These are phyloP conservation scores for Diogma glabrata DNA, from an alignment of 2,888 invertebrate genomes.

Conservation along the genomic window DNA sequence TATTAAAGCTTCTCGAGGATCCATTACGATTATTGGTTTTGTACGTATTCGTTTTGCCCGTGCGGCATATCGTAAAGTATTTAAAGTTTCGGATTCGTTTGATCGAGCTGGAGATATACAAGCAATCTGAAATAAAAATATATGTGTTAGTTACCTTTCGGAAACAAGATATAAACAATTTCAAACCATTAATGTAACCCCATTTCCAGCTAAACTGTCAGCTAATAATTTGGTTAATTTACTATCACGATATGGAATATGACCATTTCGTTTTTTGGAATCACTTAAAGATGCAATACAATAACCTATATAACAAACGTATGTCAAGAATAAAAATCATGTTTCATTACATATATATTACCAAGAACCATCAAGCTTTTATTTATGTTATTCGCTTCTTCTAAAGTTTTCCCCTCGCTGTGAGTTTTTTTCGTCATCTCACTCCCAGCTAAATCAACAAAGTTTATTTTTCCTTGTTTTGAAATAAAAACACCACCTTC, in stretches of 20 bases:
- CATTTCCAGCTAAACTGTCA: conserved; percentile 87
- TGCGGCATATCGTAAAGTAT: conserved; percentile 84
- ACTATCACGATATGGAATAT: conserved; percentile 90
- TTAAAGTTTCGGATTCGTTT: conserved; percentile 77
- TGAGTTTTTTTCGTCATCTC: conserved; percentile 90
- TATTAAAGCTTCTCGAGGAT: conserved; percentile 84
- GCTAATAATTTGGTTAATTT: conserved; percentile 87
- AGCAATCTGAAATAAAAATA: conserved; percentile 57
- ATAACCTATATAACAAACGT: conserved; percentile 54
- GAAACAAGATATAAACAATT: conserved; percentile 1
- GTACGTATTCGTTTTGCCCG: conserved; percentile 86
- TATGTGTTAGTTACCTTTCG: too few species aligned
- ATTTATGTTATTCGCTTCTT: conserved; percentile 94
- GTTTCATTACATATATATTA: conserved; percentile 30
- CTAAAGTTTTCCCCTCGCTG: conserved; percentile 75
- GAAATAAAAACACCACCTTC: conserved; percentile 76
- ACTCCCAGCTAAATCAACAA: conserved; percentile 93
- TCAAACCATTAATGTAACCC: conserved; percentile 84
- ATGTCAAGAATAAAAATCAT: neutral
- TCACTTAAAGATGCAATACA: conserved; percentile 89
- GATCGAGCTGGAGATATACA: conserved; percentile 84
- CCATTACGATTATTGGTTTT: conserved; percentile 90
- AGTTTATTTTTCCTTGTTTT: conserved; percentile 88
- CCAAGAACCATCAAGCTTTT: conserved; percentile 90
- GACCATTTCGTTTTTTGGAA: conserved; percentile 61